These are phyloP conservation scores for Macroglossus sobrinus DNA, from an alignment of 2,113 vertebrate species.

Conservation along the genomic window DNA sequence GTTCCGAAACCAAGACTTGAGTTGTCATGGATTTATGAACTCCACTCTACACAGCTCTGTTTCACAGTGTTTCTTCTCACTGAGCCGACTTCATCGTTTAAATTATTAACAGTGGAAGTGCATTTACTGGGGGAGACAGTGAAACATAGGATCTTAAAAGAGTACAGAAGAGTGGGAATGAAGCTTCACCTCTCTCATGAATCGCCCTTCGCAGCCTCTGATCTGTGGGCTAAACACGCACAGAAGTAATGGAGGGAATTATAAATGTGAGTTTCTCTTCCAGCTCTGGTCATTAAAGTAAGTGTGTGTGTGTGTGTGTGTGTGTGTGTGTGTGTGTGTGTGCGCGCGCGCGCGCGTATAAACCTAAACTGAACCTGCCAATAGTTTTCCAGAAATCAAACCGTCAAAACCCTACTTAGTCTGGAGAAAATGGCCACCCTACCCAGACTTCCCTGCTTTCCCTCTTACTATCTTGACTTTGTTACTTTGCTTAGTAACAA, in stretches of 20 bases:
- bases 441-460: background rate
- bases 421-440: background rate
- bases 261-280: background rate
- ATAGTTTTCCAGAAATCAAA: background rate
- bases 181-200: background rate
- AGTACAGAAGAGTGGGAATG: background rate
- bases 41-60: slow-evolving; percentile 18
- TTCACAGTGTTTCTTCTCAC: slow-evolving; percentile 62
- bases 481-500: background rate
- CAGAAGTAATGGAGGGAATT: background rate
- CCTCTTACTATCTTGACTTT: background rate
- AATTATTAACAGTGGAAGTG: slow-evolving; percentile 78
- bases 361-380: background rate
- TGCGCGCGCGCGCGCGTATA: no score
- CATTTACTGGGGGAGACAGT: slow-evolving; percentile 22
- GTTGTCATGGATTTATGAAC: slow-evolving; percentile 57
- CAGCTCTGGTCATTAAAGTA: background rate
- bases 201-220: background rate
- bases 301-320: no score
- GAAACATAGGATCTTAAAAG: slow-evolving; percentile 9
- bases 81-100: slow-evolving; percentile 57
- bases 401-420: background rate
- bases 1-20: slow-evolving; percentile 39
- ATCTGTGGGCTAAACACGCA: background rate
- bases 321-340: no score